Evolutionary conservation across 2,888 invertebrate genomes (phyloP), one percentile per base, ranked within the genome.

Genomic region (Coelopa pilipes): DNA sequence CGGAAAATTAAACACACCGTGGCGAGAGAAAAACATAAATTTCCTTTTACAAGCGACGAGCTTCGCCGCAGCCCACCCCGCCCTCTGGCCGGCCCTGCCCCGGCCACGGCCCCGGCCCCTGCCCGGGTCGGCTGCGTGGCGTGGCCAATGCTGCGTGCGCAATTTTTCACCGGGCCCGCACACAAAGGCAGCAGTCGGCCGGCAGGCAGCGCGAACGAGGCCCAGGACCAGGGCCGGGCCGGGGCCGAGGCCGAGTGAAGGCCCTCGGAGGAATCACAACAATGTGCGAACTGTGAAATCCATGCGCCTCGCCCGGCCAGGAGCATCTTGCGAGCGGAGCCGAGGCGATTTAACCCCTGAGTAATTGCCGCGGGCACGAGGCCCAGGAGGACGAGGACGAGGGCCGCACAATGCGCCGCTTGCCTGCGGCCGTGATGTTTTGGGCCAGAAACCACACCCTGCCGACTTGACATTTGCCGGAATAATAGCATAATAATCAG

Each of bases 21-120:
- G 72, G 68, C 78, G 69, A 80, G 80, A 76, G 57, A 19, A 57
- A 79, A 76, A 74, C 82, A 83, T 76, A 76, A 79, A 79, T 80
- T 81, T 79, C 77, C 76, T 79, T 82, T 81, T 78, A 74, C 73
- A 76, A 77, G n/a, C n/a, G 76, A 78, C 63, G 34, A 34, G 34
- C 34, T 4, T 12, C 68, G 53, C 50, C 7, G 1, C 45, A 17
- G 50, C 47, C 7, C 62, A 73, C 17, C 49, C 34, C 65, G 49
- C 24, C 65, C 69, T 7, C 34, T 7, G 34, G 34, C 7, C 70
- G 70, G 76, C 76, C n/a, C n/a, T n/a, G n/a, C n/a, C n/a, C n/a
- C n/a, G n/a, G n/a, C n/a, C n/a, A n/a, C n/a, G n/a, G n/a, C n/a
- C n/a, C n/a, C n/a, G n/a, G n/a, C n/a, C n/a, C n/a, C n/a, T n/a